These are phyloP conservation scores for Nannoperca obscura DNA, from an alignment of 2,797 vertebrate species.

Conservation along the genomic window DNA sequence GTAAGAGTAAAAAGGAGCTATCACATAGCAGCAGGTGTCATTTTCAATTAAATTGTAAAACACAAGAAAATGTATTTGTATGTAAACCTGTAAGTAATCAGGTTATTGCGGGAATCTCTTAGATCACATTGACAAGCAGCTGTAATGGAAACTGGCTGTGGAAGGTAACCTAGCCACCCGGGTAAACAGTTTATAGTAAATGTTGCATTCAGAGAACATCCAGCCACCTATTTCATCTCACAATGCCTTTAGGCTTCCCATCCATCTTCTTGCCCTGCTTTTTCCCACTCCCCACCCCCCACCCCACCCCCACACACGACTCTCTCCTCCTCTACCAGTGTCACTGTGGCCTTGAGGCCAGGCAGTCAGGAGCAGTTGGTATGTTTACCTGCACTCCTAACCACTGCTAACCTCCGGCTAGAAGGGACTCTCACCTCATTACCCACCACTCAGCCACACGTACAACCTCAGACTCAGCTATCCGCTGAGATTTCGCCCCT, in stretches of 20 bases:
- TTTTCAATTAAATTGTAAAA: slow-evolving; percentile 16
- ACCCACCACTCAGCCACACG: slow-evolving; percentile 70
- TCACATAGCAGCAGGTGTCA: slow-evolving; percentile 43
- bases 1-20: slow-evolving; percentile 20
- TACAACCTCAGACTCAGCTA: slow-evolving; percentile 51
- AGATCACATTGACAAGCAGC: slow-evolving; percentile 12
- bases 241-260: slow-evolving; percentile 54
- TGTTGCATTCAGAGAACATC: slow-evolving; percentile 58
- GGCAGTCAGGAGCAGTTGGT: slow-evolving; percentile 71
- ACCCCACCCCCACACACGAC: neutral
- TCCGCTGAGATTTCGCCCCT: slow-evolving; percentile 59
- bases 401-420: slow-evolving; percentile 77
- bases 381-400: slow-evolving; percentile 79
- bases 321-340: slow-evolving; percentile 50
- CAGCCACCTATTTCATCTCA: slow-evolving; percentile 56
- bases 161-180: slow-evolving; percentile 9
- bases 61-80: slow-evolving; percentile 19
- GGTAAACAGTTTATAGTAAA: slow-evolving; percentile 55
- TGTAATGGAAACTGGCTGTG: slow-evolving; percentile 2
- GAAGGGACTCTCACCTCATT: slow-evolving; percentile 81
- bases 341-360: slow-evolving; percentile 73
- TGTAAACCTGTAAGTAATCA: slow-evolving; percentile 11
- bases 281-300: slow-evolving; percentile 3
- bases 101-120: slow-evolving; percentile 1
- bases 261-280: slow-evolving; percentile 72